phyloP scores from a whole-genome alignment of 2,797 vertebrate species.

The Rachycentron canadum region DNA sequence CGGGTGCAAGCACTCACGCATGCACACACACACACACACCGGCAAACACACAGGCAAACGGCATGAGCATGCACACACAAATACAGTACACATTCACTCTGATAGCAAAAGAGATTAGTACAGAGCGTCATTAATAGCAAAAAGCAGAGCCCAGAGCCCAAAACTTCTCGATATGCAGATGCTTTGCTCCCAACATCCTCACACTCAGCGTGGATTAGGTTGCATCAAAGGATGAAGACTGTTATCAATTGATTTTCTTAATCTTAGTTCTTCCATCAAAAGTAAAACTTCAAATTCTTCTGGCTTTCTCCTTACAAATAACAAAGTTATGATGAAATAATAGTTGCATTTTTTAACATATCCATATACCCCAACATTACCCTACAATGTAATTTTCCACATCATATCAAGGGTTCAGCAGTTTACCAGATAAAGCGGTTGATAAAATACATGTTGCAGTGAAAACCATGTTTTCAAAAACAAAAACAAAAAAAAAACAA shows the following conservation, averaged over 20 bases:
- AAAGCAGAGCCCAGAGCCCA: conserved; percentile 52
- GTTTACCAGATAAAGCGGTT: conserved; percentile 10
- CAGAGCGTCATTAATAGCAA: conserved; percentile 65
- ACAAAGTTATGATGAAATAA: not conserved
- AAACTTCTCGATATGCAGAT: conserved; percentile 73
- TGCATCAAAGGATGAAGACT: conserved; percentile 77
- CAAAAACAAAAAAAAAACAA: no score
- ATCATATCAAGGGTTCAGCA: not conserved
- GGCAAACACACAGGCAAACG: not conserved
- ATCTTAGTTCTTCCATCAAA: conserved; percentile 59
- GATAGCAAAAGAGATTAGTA: conserved; percentile 69
- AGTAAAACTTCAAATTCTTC: conserved; percentile 63
- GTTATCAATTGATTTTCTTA: conserved; percentile 70
- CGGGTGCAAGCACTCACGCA: conserved; percentile 24
- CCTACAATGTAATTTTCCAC: not conserved
- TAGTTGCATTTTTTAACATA: no score
- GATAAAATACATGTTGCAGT: conserved; percentile 18
- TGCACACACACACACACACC: not conserved
- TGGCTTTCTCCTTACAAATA: conserved; percentile 25
- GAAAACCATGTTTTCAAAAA: conserved; percentile 23
- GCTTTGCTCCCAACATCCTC: conserved; percentile 71
- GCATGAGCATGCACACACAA: not conserved
- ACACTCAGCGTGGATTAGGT: conserved; percentile 76
- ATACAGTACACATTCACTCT: conserved; percentile 55
- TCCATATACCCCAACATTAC: not conserved